Conservation (phyloP, 2,113 vertebrate genomes). For the Oplegnathus fasciatus region DNA sequence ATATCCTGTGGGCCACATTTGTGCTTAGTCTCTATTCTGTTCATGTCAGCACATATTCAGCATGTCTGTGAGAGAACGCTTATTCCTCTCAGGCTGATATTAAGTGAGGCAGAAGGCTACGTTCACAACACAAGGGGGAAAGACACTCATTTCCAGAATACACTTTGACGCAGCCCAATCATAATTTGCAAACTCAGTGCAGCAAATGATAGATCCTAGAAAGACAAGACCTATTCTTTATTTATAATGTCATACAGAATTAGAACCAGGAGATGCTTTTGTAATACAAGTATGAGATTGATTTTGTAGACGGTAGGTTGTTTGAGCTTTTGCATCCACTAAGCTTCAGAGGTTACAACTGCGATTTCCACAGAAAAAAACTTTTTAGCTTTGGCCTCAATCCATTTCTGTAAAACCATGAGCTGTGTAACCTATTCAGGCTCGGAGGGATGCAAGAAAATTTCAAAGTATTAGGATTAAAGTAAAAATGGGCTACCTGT, state of each 20-base stretch:
- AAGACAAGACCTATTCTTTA: constrained; percentile 1
- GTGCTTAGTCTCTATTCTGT: neutral
- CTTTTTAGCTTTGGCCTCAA: constrained; percentile 14
- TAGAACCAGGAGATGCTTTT: constrained; percentile 18
- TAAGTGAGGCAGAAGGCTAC: neutral
- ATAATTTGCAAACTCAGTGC: neutral
- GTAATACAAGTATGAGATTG: constrained; percentile 19
- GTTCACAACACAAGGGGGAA: neutral
- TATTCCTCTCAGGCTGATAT: neutral
- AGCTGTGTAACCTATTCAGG: constrained; percentile 19
- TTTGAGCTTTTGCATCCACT: constrained; percentile 24
- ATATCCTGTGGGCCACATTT: neutral
- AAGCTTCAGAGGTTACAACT: constrained; percentile 10
- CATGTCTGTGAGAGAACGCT: neutral
- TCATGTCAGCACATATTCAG: constrained; percentile 7
- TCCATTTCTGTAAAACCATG: constrained; percentile 16
- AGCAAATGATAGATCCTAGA: neutral
- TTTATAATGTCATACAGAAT: neutral
- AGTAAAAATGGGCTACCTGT: constrained; percentile 23
- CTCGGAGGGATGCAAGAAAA: neutral
- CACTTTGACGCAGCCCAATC: neutral
- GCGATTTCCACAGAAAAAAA: neutral
- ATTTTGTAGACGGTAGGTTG: constrained; percentile 1
- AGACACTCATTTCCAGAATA: neutral
- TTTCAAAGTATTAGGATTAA: constrained; percentile 34